Percentiles rank a stretch among this genome's conserved stretches.
phyloP scores from a whole-genome alignment of 2,888 invertebrate species.

The Opisthograptis luteolata region DNA sequence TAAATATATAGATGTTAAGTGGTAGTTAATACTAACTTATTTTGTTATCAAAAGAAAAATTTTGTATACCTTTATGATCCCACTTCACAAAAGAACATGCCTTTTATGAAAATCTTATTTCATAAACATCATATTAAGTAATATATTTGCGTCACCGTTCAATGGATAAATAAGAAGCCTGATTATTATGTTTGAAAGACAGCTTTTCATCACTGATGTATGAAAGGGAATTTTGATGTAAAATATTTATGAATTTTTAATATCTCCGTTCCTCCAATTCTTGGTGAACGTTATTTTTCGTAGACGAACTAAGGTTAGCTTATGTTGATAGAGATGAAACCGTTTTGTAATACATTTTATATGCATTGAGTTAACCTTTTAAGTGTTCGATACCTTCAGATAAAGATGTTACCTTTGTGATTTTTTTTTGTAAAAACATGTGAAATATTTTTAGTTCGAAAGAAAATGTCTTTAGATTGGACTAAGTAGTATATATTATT shows the following conservation, averaged over 20 bases:
- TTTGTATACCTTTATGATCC: too few species aligned
- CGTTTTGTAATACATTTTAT: conserved; percentile 16
- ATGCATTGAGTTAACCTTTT: conserved; percentile 15
- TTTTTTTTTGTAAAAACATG: too few species aligned
- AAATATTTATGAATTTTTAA: conserved; percentile 38
- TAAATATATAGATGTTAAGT: too few species aligned
- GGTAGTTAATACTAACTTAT: too few species aligned
- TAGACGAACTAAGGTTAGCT: conserved; percentile 5
- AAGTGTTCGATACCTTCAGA: too few species aligned
- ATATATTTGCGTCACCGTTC: background rate
- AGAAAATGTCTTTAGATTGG: too few species aligned
- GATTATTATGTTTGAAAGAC: conserved; percentile 21
- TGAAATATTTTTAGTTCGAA: too few species aligned
- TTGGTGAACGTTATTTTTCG: conserved; percentile 19
- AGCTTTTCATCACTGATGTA: conserved; percentile 33
- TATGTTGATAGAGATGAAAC: conserved; percentile 19
- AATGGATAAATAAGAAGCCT: background rate
- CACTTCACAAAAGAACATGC: too few species aligned
- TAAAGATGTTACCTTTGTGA: too few species aligned
- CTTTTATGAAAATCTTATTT: background rate
- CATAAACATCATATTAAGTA: background rate
- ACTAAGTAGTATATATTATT: too few species aligned
- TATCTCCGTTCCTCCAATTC: conserved; percentile 25
- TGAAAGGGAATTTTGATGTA: conserved; percentile 37
- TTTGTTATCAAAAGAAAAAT: too few species aligned